A percentile compares a stretch with the other conserved stretches of the same genome.
These are phyloP conservation scores for Dendroctonus ponderosae DNA, from an alignment of 1,140 invertebrate species.

Conservation along the genomic window DNA sequence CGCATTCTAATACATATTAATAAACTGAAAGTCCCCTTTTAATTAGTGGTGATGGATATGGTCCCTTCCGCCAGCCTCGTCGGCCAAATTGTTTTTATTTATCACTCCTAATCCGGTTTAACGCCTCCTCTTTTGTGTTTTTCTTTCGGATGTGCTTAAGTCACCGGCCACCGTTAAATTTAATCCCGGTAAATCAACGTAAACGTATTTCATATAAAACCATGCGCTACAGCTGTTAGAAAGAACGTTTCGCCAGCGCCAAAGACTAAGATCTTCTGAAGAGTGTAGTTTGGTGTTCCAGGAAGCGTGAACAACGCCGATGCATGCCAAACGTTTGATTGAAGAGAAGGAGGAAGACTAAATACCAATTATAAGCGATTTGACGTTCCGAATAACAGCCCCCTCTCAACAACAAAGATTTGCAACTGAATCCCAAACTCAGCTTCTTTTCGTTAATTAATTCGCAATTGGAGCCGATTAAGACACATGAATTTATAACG, in stretches of 20 bases:
- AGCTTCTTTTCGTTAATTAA: constrained; percentile 1
- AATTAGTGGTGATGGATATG: constrained; percentile 13
- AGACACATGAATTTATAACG: constrained; percentile 6
- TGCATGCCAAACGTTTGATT: too few species aligned
- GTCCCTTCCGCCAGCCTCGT: constrained; percentile 2
- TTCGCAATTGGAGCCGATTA: neutral
- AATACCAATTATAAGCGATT: neutral
- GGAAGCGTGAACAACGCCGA: too few species aligned
- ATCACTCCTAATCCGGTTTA: constrained; percentile 1
- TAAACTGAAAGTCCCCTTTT: constrained; percentile 8
- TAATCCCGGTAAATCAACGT: neutral
- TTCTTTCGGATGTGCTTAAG: neutral
- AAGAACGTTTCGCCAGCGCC: too few species aligned
- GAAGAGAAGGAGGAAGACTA: neutral
- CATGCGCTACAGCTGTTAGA: too few species aligned
- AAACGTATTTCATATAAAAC: neutral
- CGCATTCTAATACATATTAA: constrained; percentile 13
- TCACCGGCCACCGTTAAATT: neutral
- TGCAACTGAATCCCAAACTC: neutral
- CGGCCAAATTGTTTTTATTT: constrained; percentile 14
- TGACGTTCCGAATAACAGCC: neutral
- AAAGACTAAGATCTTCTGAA: too few species aligned
- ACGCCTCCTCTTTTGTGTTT: neutral
- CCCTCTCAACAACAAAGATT: neutral
- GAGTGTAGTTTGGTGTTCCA: too few species aligned